Evolutionary conservation across 2,113 vertebrate genomes (phyloP), one percentile per base, ranked within the genome.

Genomic region (Phaethornis superciliosus): DNA sequence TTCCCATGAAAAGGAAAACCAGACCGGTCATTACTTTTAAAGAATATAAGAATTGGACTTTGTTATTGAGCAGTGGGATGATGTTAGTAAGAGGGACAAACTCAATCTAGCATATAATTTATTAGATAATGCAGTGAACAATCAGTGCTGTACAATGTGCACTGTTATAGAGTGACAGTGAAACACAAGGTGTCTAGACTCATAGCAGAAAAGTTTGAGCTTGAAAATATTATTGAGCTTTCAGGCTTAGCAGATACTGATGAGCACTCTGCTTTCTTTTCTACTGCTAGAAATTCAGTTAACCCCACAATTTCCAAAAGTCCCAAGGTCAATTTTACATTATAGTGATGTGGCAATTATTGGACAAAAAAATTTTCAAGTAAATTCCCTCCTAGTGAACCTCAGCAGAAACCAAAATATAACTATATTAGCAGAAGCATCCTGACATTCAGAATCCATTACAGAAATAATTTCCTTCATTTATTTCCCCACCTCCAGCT

Each of bases 381-480:
- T 52, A 92, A 90, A 93, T 78, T 62, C 12, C 22, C 89, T 95
- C 80, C 52, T 33, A 60, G 56, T 77, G 24, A 67, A 89, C n/a
- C 89, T 92, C 33, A 80, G 40, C 64, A 81, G 87, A 76, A 56
- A 86, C 24, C 56, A 32, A 91, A 85, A 76, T 82, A 37, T 72
- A 94, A 71, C 32, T 54, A 8, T 65, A 72, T 37, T 94, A 56
- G 23, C 51, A 83, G 33, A 92, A 60, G 4, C 16, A 85, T 33
- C 22, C 37, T 85, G 42, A 89, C 49, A 75, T 80, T 68, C 40
- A 89, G 42, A 70, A 90, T 91, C 35, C 23, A 64, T 88, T 78
- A 85, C 5, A 56, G 58, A 71, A 88, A 88, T 78, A 82, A 65
- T 85, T 95, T 83, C 15, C 6, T 75, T 42, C 22, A 44, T 54